These are phyloP conservation scores for Halcyon badia DNA, from an alignment of 2,797 vertebrate genomes.

Conservation along the genomic window DNA sequence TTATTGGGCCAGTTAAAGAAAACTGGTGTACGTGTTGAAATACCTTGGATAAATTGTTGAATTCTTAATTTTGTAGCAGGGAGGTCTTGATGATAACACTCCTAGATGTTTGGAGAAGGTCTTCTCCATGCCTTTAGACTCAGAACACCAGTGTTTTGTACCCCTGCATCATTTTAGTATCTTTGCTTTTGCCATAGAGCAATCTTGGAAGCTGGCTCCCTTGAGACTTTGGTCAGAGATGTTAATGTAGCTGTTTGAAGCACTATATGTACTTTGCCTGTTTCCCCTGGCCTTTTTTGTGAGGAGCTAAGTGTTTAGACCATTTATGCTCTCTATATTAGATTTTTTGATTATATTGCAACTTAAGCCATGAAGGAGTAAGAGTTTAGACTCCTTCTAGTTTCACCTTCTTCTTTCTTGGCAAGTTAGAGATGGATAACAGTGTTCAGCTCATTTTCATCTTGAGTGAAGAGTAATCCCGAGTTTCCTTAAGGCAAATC, in stretches of 20 bases:
- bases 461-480: background rate
- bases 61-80: background rate
- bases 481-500: background rate
- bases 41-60: background rate
- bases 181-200: background rate
- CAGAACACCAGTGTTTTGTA: background rate
- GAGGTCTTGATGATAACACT: background rate
- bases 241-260: background rate
- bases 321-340: background rate
- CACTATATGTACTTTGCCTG: rapidly evolving
- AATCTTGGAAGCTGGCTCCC: background rate
- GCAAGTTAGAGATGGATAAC: background rate
- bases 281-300: background rate
- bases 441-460: background rate
- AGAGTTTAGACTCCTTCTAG: background rate
- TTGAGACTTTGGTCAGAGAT: background rate
- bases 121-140: background rate
- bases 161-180: background rate
- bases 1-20: background rate
- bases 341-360: background rate
- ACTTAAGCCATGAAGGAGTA: background rate
- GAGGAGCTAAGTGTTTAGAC: background rate
- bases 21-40: background rate
- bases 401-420: background rate
- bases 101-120: background rate